Percentiles rank a stretch among this genome's conserved stretches.
phyloP scores from a whole-genome alignment of 2,888 invertebrate species.

The Drosophila flavopinicola region DNA sequence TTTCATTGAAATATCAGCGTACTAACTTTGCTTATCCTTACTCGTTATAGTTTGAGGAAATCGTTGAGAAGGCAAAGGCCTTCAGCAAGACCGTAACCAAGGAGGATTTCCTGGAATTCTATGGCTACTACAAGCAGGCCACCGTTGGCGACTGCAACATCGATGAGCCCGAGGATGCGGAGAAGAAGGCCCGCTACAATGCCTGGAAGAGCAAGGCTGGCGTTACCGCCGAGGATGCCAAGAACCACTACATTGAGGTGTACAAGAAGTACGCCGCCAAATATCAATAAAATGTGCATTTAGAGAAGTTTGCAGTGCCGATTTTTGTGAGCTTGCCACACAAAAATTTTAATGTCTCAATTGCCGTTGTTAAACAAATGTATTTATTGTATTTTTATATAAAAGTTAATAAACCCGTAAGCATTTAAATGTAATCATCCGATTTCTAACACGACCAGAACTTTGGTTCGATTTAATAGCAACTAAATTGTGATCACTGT shows the following conservation, averaged over 20 bases:
- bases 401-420: slow-evolving; percentile 47
- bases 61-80: slow-evolving; percentile 90
- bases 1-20: not conserved
- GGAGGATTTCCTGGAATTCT: slow-evolving; percentile 91
- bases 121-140: slow-evolving; percentile 93
- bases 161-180: slow-evolving; percentile 93
- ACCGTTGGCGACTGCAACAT: slow-evolving; percentile 92
- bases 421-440: slow-evolving; percentile 31
- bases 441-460: too few relatives aligned
- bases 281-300: slow-evolving; percentile 80
- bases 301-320: slow-evolving; percentile 20
- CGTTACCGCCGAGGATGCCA: slow-evolving; percentile 90
- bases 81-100: slow-evolving; percentile 90
- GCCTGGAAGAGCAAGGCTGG: slow-evolving; percentile 95
- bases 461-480: too few relatives aligned
- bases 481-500: too few relatives aligned
- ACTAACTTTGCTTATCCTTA: not conserved
- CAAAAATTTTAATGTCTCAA: slow-evolving; percentile 10
- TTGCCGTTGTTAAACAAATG: slow-evolving; percentile 42
- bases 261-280: slow-evolving; percentile 86
- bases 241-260: slow-evolving; percentile 91
- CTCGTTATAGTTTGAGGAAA: slow-evolving; percentile 88
- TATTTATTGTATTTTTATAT: slow-evolving; percentile 67
- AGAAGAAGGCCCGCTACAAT: slow-evolving; percentile 97
- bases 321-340: slow-evolving; percentile 4